Percentiles rank a stretch among this genome's conserved stretches.
These are phyloP conservation scores for Charanyca ferruginea DNA, from an alignment of 2,888 invertebrate genomes.

Conservation along the genomic window DNA sequence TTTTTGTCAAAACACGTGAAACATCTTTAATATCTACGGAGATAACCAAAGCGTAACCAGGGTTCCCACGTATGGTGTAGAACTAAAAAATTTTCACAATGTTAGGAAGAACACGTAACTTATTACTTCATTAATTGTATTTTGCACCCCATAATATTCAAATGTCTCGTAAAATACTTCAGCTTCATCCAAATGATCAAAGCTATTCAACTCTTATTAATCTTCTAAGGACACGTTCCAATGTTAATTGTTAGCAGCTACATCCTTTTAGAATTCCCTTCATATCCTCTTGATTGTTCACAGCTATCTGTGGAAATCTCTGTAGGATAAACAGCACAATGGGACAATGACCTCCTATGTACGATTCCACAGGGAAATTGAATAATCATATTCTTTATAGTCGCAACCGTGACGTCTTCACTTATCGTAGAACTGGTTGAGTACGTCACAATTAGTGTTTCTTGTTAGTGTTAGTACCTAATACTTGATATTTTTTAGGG, in stretches of 20 bases:
- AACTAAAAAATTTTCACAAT: no score
- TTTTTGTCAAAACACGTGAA: no score
- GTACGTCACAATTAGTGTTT: background rate
- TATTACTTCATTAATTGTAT: background rate
- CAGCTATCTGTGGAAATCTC: slow-evolving; percentile 40
- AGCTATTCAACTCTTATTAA: background rate
- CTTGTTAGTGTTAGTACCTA: no score
- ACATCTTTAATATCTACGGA: no score
- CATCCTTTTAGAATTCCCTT: slow-evolving; percentile 53
- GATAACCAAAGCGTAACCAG: no score
- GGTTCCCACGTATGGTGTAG: no score
- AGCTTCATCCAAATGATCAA: background rate
- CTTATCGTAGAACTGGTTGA: slow-evolving; percentile 12
- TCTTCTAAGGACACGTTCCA: slow-evolving; percentile 19
- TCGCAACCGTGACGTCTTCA: slow-evolving; percentile 35
- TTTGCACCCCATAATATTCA: background rate
- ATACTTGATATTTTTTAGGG: no score
- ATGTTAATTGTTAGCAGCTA: slow-evolving; percentile 37
- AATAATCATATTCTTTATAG: slow-evolving; percentile 34
- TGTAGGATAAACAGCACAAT: slow-evolving; percentile 44
- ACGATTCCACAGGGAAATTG: slow-evolving; percentile 46
- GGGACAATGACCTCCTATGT: slow-evolving; percentile 45
- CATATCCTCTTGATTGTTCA: slow-evolving; percentile 49
- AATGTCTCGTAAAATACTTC: background rate
- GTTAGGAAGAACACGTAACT: background rate